These are phyloP conservation scores for Psittacara wagleri DNA, from an alignment of 2,113 vertebrate genomes.

Conservation along the genomic window DNA sequence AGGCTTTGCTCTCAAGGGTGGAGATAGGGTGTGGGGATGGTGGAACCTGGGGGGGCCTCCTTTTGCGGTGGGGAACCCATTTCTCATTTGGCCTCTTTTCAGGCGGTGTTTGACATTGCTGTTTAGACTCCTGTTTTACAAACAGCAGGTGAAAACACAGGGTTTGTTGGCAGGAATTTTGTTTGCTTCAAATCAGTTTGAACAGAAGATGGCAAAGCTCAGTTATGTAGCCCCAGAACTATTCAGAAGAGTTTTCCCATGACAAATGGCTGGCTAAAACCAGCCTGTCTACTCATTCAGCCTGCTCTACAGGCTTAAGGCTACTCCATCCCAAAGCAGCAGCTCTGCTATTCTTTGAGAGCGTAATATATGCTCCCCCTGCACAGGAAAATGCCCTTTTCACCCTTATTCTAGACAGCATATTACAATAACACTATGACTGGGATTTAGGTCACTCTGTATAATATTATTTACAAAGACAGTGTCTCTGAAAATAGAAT, in stretches of 20 bases:
- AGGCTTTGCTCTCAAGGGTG: constrained; percentile 24
- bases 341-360: not conserved
- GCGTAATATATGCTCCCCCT: not conserved
- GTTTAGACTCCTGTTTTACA: constrained; percentile 55
- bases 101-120: constrained; percentile 44
- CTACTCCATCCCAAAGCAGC: not conserved
- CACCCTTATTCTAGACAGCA: not conserved
- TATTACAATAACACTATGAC: not conserved
- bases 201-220: not conserved
- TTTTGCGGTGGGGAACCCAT: constrained; percentile 27
- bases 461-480: not conserved
- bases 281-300: not conserved
- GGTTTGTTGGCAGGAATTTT: not conserved
- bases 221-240: not conserved
- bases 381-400: not conserved
- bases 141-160: constrained; percentile 63
- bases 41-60: constrained; percentile 22
- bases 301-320: not conserved
- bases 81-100: constrained; percentile 60
- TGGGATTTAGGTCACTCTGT: constrained; percentile 5
- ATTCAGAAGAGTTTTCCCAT: not conserved
- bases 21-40: constrained; percentile 1
- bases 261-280: not conserved
- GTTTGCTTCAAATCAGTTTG: not conserved
- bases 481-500: not conserved